A percentile compares a stretch with the other conserved stretches of the same genome.
phyloP scores from a whole-genome alignment of 2,797 vertebrate species.

The Anabas testudineus region DNA sequence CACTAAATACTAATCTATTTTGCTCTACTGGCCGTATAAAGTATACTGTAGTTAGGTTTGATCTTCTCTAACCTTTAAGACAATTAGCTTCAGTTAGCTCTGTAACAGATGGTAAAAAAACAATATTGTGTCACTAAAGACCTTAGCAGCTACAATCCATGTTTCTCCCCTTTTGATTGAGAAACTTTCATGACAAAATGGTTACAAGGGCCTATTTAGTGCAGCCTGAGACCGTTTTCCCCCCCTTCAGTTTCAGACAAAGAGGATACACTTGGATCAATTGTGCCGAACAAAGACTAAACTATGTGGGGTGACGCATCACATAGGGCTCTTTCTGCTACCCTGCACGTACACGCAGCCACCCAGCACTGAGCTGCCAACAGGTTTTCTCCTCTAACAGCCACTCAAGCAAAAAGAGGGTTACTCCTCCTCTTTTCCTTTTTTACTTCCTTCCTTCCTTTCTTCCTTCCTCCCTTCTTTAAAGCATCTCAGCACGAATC shows the following conservation, averaged over 20 bases:
- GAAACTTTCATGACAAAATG: slow-evolving; percentile 64
- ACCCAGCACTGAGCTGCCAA: slow-evolving; percentile 78
- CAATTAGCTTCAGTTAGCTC: slow-evolving; percentile 40
- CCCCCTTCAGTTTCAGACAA: slow-evolving; percentile 74
- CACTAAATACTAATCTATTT: slow-evolving; percentile 3
- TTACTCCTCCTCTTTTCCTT: slow-evolving; percentile 34
- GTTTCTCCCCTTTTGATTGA: slow-evolving; percentile 65
- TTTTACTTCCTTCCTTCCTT: background rate
- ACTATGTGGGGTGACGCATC: slow-evolving; percentile 81
- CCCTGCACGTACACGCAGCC: slow-evolving; percentile 76
- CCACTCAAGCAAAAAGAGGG: slow-evolving; percentile 77
- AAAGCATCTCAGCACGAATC: slow-evolving; percentile 57
- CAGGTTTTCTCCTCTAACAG: slow-evolving; percentile 76
- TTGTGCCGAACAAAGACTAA: slow-evolving; percentile 81
- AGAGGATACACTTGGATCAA: slow-evolving; percentile 82
- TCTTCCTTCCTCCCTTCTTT: slow-evolving; percentile 33
- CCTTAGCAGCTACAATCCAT: slow-evolving; percentile 56
- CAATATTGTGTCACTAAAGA: slow-evolving; percentile 67
- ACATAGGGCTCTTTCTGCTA: slow-evolving; percentile 80
- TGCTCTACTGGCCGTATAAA: slow-evolving; percentile 16
- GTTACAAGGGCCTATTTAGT: slow-evolving; percentile 78
- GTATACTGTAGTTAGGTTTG: slow-evolving; percentile 8
- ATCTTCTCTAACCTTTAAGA: slow-evolving; percentile 38
- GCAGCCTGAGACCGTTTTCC: slow-evolving; percentile 66
- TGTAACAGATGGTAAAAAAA: slow-evolving; percentile 66